Evolutionary conservation across 2,113 vertebrate genomes (phyloP), one percentile per base, ranked within the genome.

Genomic region (Amphiprion percula): DNA sequence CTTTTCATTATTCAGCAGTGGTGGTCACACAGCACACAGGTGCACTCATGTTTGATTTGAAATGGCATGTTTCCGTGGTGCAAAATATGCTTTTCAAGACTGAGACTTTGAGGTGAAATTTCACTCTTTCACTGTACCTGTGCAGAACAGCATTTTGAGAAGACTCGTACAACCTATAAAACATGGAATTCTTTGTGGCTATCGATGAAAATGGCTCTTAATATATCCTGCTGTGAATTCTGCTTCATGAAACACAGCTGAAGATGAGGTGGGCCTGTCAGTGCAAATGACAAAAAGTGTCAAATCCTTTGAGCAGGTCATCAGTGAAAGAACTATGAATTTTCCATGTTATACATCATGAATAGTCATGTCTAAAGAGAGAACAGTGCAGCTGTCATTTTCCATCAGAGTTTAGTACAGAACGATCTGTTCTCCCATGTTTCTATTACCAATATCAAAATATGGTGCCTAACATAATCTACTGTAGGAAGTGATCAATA

Each of bases 1-100:
- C 16, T 66, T 50, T 87, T 84, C 73, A 84, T 91, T 84, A 88
- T 83, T 86, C 74, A 81, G 80, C 47, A 66, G 71, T 75, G 46
- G 64, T 37, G 59, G 75, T 50, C 75, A 54, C 67, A 63, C 46
- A 60, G 59, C 11, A 39, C 44, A 64, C 6, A 1, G 44, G 46
- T 60, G 56, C 24, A 59, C 68, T 75, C 63, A 53, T 65, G 54
- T 73, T 88, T 76, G 74, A 86, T 86, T 68, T 65, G 53, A 80
- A 52, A 72, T 65, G 73, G 23, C 70, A 70, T 77, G 79, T 89
- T 72, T 28, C 73, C 59, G 41, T 8, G 2, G 10, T 53, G 33
- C 63, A 63, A 30, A 30, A 30, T 4, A 79, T 52, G 28, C 52
- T 54, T 65, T 56, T 62, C 50, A 58, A 74, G 17, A 61, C 2